phyloP scores from a whole-genome alignment of 1,140 invertebrate genomes.

The Drosophila aff. region DNA sequence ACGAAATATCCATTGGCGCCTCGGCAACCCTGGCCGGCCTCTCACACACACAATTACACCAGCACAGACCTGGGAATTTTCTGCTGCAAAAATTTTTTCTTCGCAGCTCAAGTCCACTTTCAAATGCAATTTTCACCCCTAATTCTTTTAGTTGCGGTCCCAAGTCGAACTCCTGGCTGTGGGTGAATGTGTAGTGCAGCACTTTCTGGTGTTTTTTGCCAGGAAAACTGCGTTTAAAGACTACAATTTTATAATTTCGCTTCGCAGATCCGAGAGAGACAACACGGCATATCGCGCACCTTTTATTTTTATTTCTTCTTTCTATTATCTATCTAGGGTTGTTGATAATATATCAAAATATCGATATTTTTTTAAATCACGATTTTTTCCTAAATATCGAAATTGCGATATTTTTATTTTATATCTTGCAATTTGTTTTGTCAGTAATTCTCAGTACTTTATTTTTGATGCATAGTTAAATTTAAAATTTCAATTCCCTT shows the following conservation, averaged over 20 bases:
- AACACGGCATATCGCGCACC: background rate
- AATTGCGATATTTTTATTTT: no score
- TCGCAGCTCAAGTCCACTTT: slow-evolving; percentile 71
- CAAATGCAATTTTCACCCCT: slow-evolving; percentile 65
- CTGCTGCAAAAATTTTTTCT: slow-evolving; percentile 70
- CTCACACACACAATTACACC: slow-evolving; percentile 57
- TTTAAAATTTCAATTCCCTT: no score
- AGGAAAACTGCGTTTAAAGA: slow-evolving; percentile 69
- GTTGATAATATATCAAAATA: no score
- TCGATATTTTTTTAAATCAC: no score
- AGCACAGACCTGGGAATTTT: slow-evolving; percentile 81
- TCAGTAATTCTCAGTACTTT: no score
- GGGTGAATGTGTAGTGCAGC: slow-evolving; percentile 49
- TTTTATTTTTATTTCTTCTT: no score
- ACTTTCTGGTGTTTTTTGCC: slow-evolving; percentile 72
- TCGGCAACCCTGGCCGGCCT: slow-evolving; percentile 60
- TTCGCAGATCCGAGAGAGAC: slow-evolving; percentile 2
- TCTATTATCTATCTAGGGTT: no score
- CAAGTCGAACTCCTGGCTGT: slow-evolving; percentile 55
- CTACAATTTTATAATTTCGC: slow-evolving; percentile 61
- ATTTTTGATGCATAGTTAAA: no score
- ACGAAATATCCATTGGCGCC: background rate
- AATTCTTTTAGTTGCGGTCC: slow-evolving; percentile 51
- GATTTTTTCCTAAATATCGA: no score
- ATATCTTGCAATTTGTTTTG: no score